phyloP scores from a whole-genome alignment of 2,113 vertebrate genomes.

The Centropristis striata region DNA sequence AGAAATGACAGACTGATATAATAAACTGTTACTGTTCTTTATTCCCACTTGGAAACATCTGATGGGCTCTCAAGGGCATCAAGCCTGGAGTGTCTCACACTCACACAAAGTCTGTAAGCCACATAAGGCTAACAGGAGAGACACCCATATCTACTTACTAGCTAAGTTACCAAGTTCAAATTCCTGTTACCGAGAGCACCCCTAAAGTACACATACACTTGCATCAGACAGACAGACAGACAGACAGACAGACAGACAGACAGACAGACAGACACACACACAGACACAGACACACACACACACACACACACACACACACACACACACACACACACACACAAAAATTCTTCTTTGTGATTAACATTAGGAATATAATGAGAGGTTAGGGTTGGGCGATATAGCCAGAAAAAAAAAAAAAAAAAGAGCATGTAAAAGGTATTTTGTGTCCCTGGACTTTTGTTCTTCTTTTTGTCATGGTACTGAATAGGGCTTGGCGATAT shows the following conservation, averaged over 20 bases:
- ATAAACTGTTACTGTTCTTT: background rate
- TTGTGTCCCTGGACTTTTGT: no score
- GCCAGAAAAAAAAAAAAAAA: no score
- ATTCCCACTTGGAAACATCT: background rate
- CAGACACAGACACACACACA: background rate
- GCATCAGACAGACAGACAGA: background rate
- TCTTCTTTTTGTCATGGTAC: no score
- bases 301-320: background rate
- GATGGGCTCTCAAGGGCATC: background rate
- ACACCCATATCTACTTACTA: slow-evolving; percentile 35
- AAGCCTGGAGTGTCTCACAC: background rate
- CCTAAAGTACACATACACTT: background rate
- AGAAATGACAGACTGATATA: background rate
- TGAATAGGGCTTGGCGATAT: no score
- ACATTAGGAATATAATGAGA: background rate
- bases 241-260: no score
- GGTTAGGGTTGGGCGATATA: no score
- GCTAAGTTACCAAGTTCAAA: slow-evolving; percentile 39
- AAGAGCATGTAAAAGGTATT: no score
- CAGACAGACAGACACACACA: no score
- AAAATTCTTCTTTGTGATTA: background rate
- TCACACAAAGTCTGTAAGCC: background rate
- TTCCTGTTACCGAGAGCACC: slow-evolving; percentile 26
- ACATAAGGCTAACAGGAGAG: background rate
- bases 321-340: background rate